Evolutionary conservation across 2,113 vertebrate species (phyloP).

Genomic region (Ameiurus melas): DNA sequence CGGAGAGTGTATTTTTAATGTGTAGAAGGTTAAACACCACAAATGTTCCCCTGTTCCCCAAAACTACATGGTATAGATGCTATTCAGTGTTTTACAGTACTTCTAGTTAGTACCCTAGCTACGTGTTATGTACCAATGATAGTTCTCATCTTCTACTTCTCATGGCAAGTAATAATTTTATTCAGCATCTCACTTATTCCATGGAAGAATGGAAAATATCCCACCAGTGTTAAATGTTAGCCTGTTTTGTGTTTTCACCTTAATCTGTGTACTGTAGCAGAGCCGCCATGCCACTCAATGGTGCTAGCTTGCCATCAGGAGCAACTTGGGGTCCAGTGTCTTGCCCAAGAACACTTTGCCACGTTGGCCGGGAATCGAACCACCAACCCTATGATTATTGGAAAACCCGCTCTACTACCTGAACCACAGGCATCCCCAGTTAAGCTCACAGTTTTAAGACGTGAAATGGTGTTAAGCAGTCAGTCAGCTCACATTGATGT

Average conservation of each 20-base stretch:
- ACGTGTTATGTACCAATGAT: not conserved
- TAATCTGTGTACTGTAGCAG: conserved; percentile 9
- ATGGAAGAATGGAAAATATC: not conserved
- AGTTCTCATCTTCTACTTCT: not conserved
- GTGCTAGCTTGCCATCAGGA: no score
- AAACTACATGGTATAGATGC: not conserved
- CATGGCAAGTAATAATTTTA: not conserved
- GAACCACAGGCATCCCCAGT: no score
- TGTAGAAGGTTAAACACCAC: not conserved
- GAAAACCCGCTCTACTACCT: no score
- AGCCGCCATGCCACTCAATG: no score
- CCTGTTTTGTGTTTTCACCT: not conserved
- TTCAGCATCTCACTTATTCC: not conserved
- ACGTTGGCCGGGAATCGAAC: no score
- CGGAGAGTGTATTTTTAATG: not conserved
- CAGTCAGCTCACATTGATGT: no score
- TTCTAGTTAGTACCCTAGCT: not conserved
- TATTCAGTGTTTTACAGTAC: not conserved
- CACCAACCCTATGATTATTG: no score
- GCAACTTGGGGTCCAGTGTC: no score
- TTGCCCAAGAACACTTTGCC: no score
- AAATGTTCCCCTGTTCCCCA: not conserved
- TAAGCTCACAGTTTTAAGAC: no score
- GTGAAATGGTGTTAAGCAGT: no score
- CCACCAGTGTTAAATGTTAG: not conserved